Evolutionary conservation across 2,888 invertebrate genomes (phyloP).

Genomic region (Rotaria macrura): DNA sequence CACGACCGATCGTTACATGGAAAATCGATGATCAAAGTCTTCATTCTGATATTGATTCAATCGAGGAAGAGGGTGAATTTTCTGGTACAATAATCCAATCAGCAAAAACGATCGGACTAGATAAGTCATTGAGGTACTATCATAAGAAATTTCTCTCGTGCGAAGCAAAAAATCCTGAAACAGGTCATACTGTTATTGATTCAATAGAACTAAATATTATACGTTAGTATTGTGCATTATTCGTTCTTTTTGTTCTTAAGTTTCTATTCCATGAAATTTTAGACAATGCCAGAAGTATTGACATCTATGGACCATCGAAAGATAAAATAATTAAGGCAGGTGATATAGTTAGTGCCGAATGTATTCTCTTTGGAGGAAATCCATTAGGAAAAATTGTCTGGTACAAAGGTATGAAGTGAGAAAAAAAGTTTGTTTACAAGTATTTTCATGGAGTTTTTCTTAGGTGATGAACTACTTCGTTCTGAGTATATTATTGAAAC

Average conservation of each 20-base stretch:
- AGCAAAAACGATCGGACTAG: background rate
- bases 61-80: background rate
- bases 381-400: constrained; percentile 86
- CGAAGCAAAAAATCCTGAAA: background rate
- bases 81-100: background rate
- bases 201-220: background rate
- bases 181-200: background rate
- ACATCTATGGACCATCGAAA: constrained; percentile 47
- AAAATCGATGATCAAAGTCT: background rate
- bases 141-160: background rate
- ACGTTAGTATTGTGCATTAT: background rate
- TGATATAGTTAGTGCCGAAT: constrained; percentile 74
- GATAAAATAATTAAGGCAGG: constrained; percentile 76
- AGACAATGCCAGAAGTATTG: background rate
- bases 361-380: constrained; percentile 85
- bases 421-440: constrained; percentile 42
- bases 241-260: background rate
- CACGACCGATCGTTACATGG: background rate
- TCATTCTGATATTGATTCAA: background rate
- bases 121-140: background rate
- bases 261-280: too few species aligned
- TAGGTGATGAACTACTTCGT: background rate
- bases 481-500: background rate
- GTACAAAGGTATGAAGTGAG: constrained; percentile 60
- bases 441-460: background rate